Evolutionary conservation across 92 coral and sea anemone genomes (phyloP), one percentile per base, ranked within the genome.

Genomic region (Paramuricea clavata): DNA sequence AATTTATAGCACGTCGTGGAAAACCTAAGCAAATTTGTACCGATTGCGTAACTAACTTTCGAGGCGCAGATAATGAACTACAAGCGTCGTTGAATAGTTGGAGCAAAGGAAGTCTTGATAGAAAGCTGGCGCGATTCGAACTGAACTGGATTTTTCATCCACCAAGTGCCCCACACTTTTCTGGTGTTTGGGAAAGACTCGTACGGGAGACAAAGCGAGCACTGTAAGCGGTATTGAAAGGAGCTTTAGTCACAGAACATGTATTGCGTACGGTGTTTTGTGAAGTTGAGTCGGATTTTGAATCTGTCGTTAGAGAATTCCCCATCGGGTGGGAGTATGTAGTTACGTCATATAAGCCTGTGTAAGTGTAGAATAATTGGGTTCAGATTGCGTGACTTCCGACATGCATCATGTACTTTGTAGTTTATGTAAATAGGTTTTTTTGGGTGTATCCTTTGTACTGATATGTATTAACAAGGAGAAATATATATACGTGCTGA

Each of bases 171-270:
- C 85, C 86, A 41, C 87, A 82, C 25, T 68, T 85, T 86, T 88
- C 92, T 6, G 94, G 90, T 12, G 92, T 92, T 0, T 92, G 92
- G 90, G 94, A 92, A 68, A 82, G 94, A 28, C 88, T 92, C 1
- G 85, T 88, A 23, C 69, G 92, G 79, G 81, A 88, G 44, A 87
- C 76, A 19, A 78, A 89, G n/a, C 4, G 54, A 47, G 54, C 54
- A 8, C 19, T 47, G 4, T 6, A 47, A 47, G 54, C 78, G 1
- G 32, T 72, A 35, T 34, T 72, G 52, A 34, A 36, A 22, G 56
- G 60, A 41, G 94, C 94, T 28, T 65, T 87, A 0, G 74, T 89
- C 32, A 85, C 75, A 4, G 78, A 81, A 15, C 92, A 92, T 34
- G 78, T 86, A 2, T 68, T 92, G 21, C 87, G 83, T 1, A 89